phyloP scores from a whole-genome alignment of 2,888 invertebrate species.

The Agriopis aurantiaria region DNA sequence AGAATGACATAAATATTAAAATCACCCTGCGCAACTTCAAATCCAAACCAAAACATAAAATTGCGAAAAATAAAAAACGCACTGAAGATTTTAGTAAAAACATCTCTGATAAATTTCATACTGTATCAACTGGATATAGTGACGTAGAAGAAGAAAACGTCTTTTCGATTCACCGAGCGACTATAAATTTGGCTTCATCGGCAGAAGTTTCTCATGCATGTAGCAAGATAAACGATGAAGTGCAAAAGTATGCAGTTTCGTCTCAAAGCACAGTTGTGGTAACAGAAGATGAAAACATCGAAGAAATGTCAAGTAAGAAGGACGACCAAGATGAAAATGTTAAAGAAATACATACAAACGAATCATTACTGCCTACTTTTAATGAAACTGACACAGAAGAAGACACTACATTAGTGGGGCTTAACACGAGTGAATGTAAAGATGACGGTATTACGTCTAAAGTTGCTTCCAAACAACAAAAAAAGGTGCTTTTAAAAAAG shows the following conservation, averaged over 20 bases:
- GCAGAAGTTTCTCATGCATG: slow-evolving; percentile 47
- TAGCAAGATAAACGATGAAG: slow-evolving; percentile 33
- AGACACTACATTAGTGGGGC: slow-evolving; percentile 41
- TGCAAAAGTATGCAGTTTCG: slow-evolving; percentile 36
- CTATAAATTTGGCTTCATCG: slow-evolving; percentile 60
- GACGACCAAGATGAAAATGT: slow-evolving; percentile 35
- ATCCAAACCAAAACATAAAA: slow-evolving; percentile 52
- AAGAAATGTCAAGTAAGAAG: slow-evolving; percentile 31
- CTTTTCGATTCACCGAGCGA: slow-evolving; percentile 63
- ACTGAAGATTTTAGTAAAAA: slow-evolving; percentile 60
- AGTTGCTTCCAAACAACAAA: slow-evolving; percentile 55
- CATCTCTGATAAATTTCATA: slow-evolving; percentile 68
- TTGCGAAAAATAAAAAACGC: slow-evolving; percentile 38
- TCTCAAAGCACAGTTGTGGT: slow-evolving; percentile 40
- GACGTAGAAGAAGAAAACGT: slow-evolving; percentile 54
- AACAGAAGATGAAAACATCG: slow-evolving; percentile 36
- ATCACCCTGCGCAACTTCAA: slow-evolving; percentile 67
- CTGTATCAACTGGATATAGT: slow-evolving; percentile 70
- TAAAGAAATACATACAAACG: slow-evolving; percentile 35
- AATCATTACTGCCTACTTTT: slow-evolving; percentile 36
- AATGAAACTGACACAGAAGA: slow-evolving; percentile 42
- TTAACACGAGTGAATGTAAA: slow-evolving; percentile 45
- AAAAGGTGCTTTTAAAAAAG: slow-evolving; percentile 64
- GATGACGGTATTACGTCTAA: slow-evolving; percentile 40
- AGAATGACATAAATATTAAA: slow-evolving; percentile 69